Evolutionary conservation across 2,797 vertebrate species (phyloP), one percentile per base, ranked within the genome.

Genomic region (Schizopygopsis pylzovi): DNA sequence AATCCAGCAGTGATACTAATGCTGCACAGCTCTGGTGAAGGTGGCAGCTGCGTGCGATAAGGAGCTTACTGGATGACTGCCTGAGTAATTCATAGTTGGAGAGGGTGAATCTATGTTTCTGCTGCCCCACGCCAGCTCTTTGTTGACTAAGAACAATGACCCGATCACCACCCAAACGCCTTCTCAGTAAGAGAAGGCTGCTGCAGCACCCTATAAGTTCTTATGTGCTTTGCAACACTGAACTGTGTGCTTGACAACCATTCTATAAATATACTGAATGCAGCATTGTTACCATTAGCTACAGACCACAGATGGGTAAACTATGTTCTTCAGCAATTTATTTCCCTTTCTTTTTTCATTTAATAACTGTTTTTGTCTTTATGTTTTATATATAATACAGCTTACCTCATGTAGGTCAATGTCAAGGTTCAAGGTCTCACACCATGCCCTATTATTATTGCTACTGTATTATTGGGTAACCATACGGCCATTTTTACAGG

Each of bases 1-100:
- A 80, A 37, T 67, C 61, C 79, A 67, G 79, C 16, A 6, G 41
- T 80, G 25, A 67, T 18, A 45, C 43, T 80, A 33, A 45, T 65
- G 25, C 59, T 45, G 33, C 33, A n/a, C 49, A 39, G 54, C 13
- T 56, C 76, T 25, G 76, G 37, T 41, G 67, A 70, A 41, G 22
- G 33, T 79, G 76, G 76, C 76, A 43, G 56, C 37, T 47, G 49
- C 20, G 45, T 61, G 79, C 15, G 68, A 61, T 84, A 82, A 82
- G 72, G 54, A 81, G 76, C 86, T 85, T 77, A 84, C 81, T 67
- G 72, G 22, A 86, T 78, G 78, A 87, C 65, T 86, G 81, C 68
- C 78, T 79, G 72, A 39, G 78, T 83, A 81, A 87, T 86, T 83
- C 79, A 86, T 83, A 56, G 72, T 25, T 37, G 9, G 28, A 61